Evolutionary conservation across 2,888 invertebrate genomes (phyloP).

Genomic region (Malacosoma neustria): DNA sequence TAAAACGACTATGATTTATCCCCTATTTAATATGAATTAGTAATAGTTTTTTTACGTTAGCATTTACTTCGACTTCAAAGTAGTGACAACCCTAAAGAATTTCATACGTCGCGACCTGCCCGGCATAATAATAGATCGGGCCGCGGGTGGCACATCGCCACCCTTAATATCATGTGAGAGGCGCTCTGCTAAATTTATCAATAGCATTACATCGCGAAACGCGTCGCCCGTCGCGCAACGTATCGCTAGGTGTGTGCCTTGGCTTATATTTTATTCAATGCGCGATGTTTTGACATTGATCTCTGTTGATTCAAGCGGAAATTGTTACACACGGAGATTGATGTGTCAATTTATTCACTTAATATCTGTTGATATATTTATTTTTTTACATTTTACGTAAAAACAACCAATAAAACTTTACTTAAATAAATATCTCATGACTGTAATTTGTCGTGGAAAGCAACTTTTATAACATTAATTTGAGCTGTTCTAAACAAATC

Average conservation of each 20-base stretch:
- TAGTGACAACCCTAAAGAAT: constrained; percentile 41
- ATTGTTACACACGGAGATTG: constrained; percentile 2
- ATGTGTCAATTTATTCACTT: background rate
- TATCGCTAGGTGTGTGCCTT: constrained; percentile 24
- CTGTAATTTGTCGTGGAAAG: too few species aligned
- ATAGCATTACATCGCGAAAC: constrained; percentile 60
- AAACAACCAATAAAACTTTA: too few species aligned
- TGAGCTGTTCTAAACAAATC: too few species aligned
- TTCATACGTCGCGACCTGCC: constrained; percentile 54
- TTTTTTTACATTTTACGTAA: too few species aligned
- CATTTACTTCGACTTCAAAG: too few species aligned
- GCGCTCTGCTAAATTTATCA: constrained; percentile 65
- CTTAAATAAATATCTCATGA: too few species aligned
- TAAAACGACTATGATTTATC: too few species aligned
- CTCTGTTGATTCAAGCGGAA: constrained; percentile 23
- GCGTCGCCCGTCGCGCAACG: constrained; percentile 5
- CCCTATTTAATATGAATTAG: too few species aligned
- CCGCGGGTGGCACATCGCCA: constrained; percentile 46
- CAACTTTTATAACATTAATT: too few species aligned
- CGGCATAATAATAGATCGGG: constrained; percentile 68
- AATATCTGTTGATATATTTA: background rate
- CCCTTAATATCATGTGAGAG: constrained; percentile 68
- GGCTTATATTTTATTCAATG: constrained; percentile 63
- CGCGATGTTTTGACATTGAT: constrained; percentile 49
- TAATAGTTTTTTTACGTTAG: too few species aligned